Evolutionary conservation across 1,140 invertebrate species (phyloP), one percentile per base, ranked within the genome.

Genomic region (Drosophila orena): DNA sequence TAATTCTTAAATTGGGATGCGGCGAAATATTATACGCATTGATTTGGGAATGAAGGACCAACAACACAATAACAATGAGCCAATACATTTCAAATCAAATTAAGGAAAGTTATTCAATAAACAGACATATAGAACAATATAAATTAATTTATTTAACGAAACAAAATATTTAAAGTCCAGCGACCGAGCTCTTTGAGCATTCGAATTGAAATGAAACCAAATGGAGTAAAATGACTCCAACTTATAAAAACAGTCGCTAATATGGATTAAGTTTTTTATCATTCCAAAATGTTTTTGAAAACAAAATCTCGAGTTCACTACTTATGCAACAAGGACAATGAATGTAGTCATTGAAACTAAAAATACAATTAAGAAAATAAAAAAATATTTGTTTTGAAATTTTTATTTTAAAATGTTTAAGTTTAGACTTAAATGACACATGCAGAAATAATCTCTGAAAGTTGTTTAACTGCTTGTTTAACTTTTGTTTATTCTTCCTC

Each of bases 21-120:
- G 84, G 84, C 30, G 81, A 53, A 40, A 72, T 84, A 14, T 91
- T 91, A 42, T 90, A 91, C 10, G 84, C 69, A n/a, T 53, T 27
- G 1, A 53, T 52, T n/a, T 37, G 47, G 15, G 17, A 15, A 27
- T 44, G 22, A 14, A 58, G 20, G 1, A 7, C 24, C 27, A 54
- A 10, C 12, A 60, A 6, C 8, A 71, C 15, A 12, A n/a, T 4
- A 2, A 59, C 4, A 10, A 37, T 1, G 0, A 38, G 4, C 14
- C 37, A 52, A 30, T 10, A 49, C 78, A 81, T 77, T 20, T 53
- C 8, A 8, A 10, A 30, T 30, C 8, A 30, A 8, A 30, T 30
- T 8, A 10, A 30, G 30, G 2, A 30, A 30, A 8, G 8, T 30
- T 10, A 2, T 30, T 30, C 8, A 30, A 10, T 30, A 10, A 8